A percentile compares a stretch with the other conserved stretches of the same genome.
phyloP scores from a whole-genome alignment of 2,888 invertebrate genomes.

The Drosophila aldrichi region DNA sequence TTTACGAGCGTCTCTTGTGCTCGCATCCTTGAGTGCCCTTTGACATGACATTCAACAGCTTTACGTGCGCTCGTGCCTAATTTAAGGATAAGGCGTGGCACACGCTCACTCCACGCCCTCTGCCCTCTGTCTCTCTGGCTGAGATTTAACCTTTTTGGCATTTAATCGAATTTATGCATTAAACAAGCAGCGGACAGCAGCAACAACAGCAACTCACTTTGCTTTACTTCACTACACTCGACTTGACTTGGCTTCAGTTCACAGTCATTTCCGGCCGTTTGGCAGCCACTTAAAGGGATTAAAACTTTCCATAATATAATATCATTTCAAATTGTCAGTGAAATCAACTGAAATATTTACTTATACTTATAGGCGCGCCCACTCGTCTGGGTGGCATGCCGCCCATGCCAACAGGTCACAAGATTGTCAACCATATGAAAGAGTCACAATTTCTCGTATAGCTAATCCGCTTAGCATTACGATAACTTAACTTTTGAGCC shows the following conservation, averaged over 20 bases:
- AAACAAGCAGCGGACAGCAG: slow-evolving; percentile 61
- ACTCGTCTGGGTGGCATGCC: background rate
- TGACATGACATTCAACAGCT: slow-evolving; percentile 78
- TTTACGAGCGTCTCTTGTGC: slow-evolving; percentile 60
- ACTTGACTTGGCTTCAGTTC: slow-evolving; percentile 28
- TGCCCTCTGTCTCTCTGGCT: slow-evolving; percentile 11
- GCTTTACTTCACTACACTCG: slow-evolving; percentile 30
- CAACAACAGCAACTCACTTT: slow-evolving; percentile 13
- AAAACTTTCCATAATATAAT: slow-evolving; percentile 77
- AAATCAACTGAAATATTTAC: slow-evolving; percentile 73
- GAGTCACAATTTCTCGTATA: slow-evolving; percentile 18
- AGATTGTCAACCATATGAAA: slow-evolving; percentile 47
- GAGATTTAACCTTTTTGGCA: slow-evolving; percentile 77
- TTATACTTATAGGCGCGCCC: slow-evolving; percentile 11
- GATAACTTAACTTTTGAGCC: slow-evolving; percentile 81
- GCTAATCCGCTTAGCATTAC: slow-evolving; percentile 76
- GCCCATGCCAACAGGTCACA: background rate
- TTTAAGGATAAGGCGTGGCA: slow-evolving; percentile 71
- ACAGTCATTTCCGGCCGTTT: slow-evolving; percentile 49
- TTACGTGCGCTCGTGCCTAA: slow-evolving; percentile 81
- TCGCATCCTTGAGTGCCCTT: slow-evolving; percentile 60
- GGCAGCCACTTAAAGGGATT: slow-evolving; percentile 79
- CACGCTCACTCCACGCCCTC: background rate
- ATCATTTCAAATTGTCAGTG: slow-evolving; percentile 76
- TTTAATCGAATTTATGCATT: slow-evolving; percentile 81